Evolutionary conservation across 2,113 vertebrate species (phyloP).

Genomic region (Ranitomeya imitator): DNA sequence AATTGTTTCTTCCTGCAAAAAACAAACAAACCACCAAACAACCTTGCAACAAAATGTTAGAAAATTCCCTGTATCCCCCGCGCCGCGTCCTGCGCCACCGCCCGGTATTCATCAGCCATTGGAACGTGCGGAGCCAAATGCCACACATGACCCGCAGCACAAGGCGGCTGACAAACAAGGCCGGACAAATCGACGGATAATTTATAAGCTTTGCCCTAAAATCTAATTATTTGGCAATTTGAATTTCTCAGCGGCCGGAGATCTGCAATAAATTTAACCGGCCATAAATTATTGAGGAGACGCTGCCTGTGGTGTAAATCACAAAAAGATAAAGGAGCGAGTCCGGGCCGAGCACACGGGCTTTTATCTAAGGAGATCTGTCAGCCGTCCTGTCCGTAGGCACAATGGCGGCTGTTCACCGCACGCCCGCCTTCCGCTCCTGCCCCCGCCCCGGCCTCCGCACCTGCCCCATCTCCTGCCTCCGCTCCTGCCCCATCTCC

Average conservation of each 20-base stretch:
- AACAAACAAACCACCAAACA: background rate
- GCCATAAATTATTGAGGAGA: constrained; percentile 91
- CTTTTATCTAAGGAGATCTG: constrained; percentile 76
- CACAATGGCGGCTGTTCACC: background rate
- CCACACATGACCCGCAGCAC: constrained; percentile 91
- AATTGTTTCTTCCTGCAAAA: background rate
- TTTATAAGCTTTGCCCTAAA: constrained; percentile 93
- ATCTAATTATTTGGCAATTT: constrained; percentile 96
- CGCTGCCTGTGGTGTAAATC: constrained; percentile 85
- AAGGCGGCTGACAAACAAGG: constrained; percentile 92
- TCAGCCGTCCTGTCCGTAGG: constrained; percentile 53
- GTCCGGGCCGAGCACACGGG: constrained; percentile 85
- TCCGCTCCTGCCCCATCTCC: too few relatives aligned
- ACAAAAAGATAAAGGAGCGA: constrained; percentile 70
- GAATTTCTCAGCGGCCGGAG: constrained; percentile 88
- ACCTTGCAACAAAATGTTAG: background rate
- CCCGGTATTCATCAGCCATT: constrained; percentile 92
- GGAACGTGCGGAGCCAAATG: constrained; percentile 91
- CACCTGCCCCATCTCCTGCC: too few relatives aligned
- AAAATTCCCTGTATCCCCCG: constrained; percentile 63
- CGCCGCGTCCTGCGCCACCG: constrained; percentile 65
- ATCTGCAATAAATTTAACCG: constrained; percentile 89
- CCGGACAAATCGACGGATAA: constrained; percentile 91
- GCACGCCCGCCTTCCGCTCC: background rate
- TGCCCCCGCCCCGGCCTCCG: too few relatives aligned